phyloP scores from a whole-genome alignment of 2,888 invertebrate species.

The Nyleta sp. region DNA sequence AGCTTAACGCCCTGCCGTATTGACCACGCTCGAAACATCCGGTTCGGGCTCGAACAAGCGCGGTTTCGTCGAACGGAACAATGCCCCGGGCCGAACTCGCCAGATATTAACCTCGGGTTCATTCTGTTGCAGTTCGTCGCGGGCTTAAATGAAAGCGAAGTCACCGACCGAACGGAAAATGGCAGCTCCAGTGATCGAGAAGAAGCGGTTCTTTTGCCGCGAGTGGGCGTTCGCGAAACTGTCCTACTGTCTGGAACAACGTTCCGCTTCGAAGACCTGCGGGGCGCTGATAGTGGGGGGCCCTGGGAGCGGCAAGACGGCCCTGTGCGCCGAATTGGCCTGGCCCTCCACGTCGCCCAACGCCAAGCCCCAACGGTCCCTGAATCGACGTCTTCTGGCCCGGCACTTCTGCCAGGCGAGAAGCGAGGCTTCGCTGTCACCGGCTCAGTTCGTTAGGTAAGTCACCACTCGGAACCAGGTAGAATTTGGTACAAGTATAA shows the following conservation, averaged over 20 bases:
- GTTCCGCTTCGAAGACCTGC: conserved; percentile 92
- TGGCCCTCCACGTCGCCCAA: conserved; percentile 87
- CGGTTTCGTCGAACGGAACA: too few species aligned
- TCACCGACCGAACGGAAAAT: conserved; percentile 68
- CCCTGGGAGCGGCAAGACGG: conserved; percentile 97
- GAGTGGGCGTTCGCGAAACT: conserved; percentile 99
- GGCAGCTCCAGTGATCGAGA: conserved; percentile 84
- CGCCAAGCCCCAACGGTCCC: conserved; percentile 87
- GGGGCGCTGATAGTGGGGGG: conserved; percentile 95
- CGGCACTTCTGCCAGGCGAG: conserved; percentile 95
- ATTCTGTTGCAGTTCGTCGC: conserved; percentile 30
- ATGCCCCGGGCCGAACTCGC: too few species aligned
- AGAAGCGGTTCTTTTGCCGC: conserved; percentile 92
- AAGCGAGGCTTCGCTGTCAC: conserved; percentile 92
- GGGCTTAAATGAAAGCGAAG: conserved; percentile 52
- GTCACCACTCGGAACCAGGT: too few species aligned
- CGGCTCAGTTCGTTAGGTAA: conserved; percentile 91
- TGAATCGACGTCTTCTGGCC: conserved; percentile 91
- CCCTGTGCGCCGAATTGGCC: conserved; percentile 91
- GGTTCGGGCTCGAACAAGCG: too few species aligned
- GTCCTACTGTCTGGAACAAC: conserved; percentile 94
- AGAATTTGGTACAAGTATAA: too few species aligned
- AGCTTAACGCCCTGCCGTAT: too few species aligned
- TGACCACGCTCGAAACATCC: too few species aligned
- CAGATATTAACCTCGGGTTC: too few species aligned